Evolutionary conservation across 2,113 vertebrate species (phyloP).

Genomic region (Protomyctophum bolini): DNA sequence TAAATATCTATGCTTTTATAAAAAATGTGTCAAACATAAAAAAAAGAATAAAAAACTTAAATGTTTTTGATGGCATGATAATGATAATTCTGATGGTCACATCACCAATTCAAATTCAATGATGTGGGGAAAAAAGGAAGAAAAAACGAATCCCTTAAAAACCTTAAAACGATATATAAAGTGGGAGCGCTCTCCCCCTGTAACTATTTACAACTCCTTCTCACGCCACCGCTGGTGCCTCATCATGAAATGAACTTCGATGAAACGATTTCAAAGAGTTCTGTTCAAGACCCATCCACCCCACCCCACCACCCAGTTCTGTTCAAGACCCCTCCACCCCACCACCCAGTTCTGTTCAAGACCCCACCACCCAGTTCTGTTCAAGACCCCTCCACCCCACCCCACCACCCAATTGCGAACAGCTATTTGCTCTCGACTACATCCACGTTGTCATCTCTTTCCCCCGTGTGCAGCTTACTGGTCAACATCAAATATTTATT

Average conservation of each 20-base stretch:
- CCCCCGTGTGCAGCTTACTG: constrained; percentile 57
- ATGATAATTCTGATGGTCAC: constrained; percentile 58
- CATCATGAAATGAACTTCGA: constrained; percentile 46
- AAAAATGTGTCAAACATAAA: constrained; percentile 61
- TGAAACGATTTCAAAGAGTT: constrained; percentile 58
- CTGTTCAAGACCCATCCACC: constrained; percentile 54
- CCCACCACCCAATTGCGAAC: neutral
- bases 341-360: too few species aligned
- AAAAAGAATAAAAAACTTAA: constrained; percentile 23
- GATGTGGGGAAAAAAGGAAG: constrained; percentile 33
- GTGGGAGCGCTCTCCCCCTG: constrained; percentile 46
- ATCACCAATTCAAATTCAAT: constrained; percentile 65
- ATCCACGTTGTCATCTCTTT: constrained; percentile 68
- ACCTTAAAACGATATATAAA: constrained; percentile 54
- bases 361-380: constrained; percentile 52
- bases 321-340: constrained; percentile 47
- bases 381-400: constrained; percentile 53
- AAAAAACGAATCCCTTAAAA: constrained; percentile 38
- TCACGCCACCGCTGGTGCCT: constrained; percentile 61
- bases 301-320: constrained; percentile 22
- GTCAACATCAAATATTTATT: constrained; percentile 82
- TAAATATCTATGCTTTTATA: constrained; percentile 58
- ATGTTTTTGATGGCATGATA: constrained; percentile 26
- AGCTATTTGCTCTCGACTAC: constrained; percentile 64
- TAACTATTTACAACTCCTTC: constrained; percentile 71